Base-by-base conservation (phyloP, 2,888 invertebrate genomes). In the Paralinhomoeus sp. region DNA sequence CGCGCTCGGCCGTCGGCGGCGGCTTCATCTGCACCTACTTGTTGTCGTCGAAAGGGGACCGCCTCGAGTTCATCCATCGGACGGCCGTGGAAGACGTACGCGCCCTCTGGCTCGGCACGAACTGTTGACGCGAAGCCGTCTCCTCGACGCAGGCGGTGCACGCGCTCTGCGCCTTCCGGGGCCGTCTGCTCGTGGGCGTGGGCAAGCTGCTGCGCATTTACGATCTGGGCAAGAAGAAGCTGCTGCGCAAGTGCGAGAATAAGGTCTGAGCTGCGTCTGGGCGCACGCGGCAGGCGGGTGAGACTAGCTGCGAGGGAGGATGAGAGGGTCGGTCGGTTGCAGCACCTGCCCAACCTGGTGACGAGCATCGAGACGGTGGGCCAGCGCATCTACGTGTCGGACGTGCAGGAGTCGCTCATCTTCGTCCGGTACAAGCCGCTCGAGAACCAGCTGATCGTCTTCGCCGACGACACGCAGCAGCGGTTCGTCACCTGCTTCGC, bases 381-480 rank as follows among this genome's bases (percentile, higher is more conserved):
- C 1, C 81, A 85, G 59, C 73, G 97, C 46, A 80, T 97, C 50
- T 84, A 79, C 59, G 93, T 84, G 1, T 77, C 83, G 0, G 97
- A 99, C 63, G 80, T 89, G 0, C 87, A 89, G 65, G 97, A 99
- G 64, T 87, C 87, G 22, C 78, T 97, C 24, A 87, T 85, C 64
- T 89, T 87, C 65, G 75, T 97, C 1, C 75, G 87, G 35, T 93
- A 93, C 64, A 83, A 84, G 61, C 74, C 84, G 35, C 75, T 79
- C 37, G 97, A 97, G 64, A 99, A 99, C 65, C 91, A 93, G 59
- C 69, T 99, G 47, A 85, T 93, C 24, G 81, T 97, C 44, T 99
- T 97, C 66, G 87, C 91, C 2, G 97, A 97, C 62, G 97, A 99
- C 62, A 89, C 89, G 0, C 81, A 84, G 65, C 97, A 93, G 0